phyloP scores from a whole-genome alignment of 2,113 vertebrate genomes.

The Tyto alba region DNA sequence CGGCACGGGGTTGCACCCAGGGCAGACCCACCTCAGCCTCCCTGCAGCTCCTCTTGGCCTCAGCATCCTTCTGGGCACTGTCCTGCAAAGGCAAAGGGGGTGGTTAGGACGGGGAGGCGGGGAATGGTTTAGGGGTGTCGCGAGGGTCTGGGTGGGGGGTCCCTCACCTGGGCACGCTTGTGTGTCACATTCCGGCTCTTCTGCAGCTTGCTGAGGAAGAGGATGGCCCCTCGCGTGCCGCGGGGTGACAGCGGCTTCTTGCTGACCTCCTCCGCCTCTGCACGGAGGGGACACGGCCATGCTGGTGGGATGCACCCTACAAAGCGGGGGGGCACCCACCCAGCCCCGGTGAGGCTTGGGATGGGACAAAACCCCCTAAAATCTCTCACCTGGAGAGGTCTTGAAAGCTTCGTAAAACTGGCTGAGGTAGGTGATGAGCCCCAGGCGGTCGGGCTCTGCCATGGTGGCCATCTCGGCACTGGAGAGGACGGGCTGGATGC shows the following conservation, averaged over 20 bases:
- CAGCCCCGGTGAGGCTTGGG: not conserved
- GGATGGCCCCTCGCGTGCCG: slow-evolving; percentile 74
- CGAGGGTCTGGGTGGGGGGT: not conserved
- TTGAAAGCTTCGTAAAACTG: slow-evolving; percentile 82
- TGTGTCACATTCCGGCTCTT: slow-evolving; percentile 75
- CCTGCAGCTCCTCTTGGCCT: slow-evolving; percentile 25
- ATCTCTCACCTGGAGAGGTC: not conserved
- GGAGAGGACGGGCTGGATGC: slow-evolving; percentile 84
- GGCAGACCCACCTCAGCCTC: not conserved
- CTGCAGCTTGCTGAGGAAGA: slow-evolving; percentile 91
- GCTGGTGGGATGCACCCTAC: not conserved
- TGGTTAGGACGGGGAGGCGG: not conserved
- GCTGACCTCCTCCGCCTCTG: slow-evolving; percentile 48
- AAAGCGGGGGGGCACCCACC: not conserved
- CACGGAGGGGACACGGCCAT: not conserved
- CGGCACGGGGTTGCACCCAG: not conserved
- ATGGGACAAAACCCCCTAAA: not conserved
- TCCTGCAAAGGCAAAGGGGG: not conserved
- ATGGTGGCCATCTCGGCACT: slow-evolving; percentile 74
- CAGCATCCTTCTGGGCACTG: not conserved
- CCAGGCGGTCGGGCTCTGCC: slow-evolving; percentile 76
- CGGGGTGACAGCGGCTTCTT: slow-evolving; percentile 51
- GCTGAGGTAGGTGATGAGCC: slow-evolving; percentile 91
- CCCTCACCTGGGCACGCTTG: slow-evolving; percentile 65
- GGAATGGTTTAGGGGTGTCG: not conserved